Evolutionary conservation across 2,888 invertebrate genomes (phyloP), one percentile per base, ranked within the genome.

Genomic region (Pseudolycoriella hygida): DNA sequence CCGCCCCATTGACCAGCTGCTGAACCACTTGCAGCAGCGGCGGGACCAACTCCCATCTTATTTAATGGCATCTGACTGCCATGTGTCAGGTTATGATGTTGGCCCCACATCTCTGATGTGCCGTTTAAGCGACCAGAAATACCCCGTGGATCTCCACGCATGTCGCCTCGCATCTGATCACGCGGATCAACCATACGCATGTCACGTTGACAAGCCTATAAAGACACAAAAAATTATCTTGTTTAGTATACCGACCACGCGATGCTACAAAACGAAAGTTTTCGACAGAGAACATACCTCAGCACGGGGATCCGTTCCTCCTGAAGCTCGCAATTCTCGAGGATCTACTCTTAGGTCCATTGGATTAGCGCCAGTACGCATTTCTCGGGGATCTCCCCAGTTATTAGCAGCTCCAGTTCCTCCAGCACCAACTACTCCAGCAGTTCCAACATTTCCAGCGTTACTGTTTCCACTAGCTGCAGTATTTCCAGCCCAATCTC

Each of bases 61-160:
- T 42, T 42, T 10, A 32, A 10, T 17, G 30, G n/a, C 42, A 42
- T 42, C 30, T 42, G 42, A 34, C 15, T 34, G 25, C 25, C 25
- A 32, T 43, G 43, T 19, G 43, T 43, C 19, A 40, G 43, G 54
- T 68, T 70, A 59, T 68, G 76, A 55, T 71, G 76, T 59, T 70
- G 82, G 32, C 76, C 78, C 85, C 86, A 87, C 79, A 86, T 86
- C 53, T 85, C 79, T 0, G 76, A 72, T 8, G 74, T 77, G 2
- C 86, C 86, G 58, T 86, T 87, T 46, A 87, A 71, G 11, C 87
- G 72, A 14, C 87, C 87, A 12, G 85, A 85, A 55, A 86, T 85
- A 42, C 86, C 87, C 41, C 79, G 71, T 1, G 77, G 77, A 61
- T 80, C 80, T 2, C 78, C 79, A 41, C 80, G 70, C 70, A 76